Evolutionary conservation across 2,888 invertebrate genomes (phyloP).

Genomic region (Meghimatium bilineatum): DNA sequence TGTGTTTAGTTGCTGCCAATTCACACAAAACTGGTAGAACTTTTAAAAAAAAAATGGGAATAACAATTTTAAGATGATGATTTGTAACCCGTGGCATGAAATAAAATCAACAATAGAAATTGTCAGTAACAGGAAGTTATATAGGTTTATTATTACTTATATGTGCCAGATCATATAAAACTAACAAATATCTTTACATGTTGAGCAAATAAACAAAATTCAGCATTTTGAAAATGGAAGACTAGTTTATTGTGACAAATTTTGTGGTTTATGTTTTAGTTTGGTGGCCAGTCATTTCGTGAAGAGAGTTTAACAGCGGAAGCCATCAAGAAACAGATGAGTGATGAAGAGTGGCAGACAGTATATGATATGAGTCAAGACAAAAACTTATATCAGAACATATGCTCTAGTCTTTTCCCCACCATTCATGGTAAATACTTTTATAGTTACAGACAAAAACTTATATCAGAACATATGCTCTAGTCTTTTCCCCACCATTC

Average conservation of each 20-base stretch:
- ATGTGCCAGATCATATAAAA: too few species aligned
- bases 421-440: constrained; percentile 86
- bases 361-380: constrained; percentile 98
- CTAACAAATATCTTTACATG: too few species aligned
- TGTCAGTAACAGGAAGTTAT: too few species aligned
- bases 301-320: constrained; percentile 94
- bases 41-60: too few species aligned
- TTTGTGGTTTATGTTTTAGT: constrained; percentile 77
- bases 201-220: too few species aligned
- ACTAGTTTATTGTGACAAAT: not conserved
- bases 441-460: not conserved
- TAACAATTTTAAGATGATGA: too few species aligned
- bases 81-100: too few species aligned
- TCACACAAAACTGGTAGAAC: too few species aligned
- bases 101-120: too few species aligned
- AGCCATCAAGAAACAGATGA: constrained; percentile 94
- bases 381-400: constrained; percentile 89
- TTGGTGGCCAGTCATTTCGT: constrained; percentile 89
- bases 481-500: too few species aligned
- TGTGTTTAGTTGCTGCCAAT: too few species aligned
- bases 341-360: constrained; percentile 87
- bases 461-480: not conserved
- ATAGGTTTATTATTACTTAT: too few species aligned
- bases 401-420: constrained; percentile 94
- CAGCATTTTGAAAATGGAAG: not conserved